Base-by-base conservation (phyloP, 1,140 invertebrate species). In the Protaetia brevitarsis region DNA sequence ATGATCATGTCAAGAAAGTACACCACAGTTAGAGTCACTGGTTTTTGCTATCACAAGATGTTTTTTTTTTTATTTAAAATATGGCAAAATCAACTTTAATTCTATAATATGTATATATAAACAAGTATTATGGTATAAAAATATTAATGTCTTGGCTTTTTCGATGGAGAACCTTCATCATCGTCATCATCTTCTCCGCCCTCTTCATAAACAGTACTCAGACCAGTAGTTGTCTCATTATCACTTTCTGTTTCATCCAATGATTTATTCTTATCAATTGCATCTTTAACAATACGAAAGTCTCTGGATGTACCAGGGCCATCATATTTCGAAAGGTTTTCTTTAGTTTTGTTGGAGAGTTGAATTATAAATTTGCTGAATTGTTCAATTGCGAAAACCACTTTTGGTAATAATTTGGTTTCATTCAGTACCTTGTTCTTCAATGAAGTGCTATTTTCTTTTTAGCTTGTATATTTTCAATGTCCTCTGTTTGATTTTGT, bases 341-440 rank as follows among this genome's bases (percentile, higher is more conserved):
- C 78, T 64, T 79, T 78, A 2, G 82, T 82, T 71, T 85, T 87
- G 51, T 85, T 86, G 2, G 81, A 79, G 28, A 87, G 74, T 7
- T 82, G 64, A 23, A 85, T 81, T 30, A 87, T 74, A 62, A 80
- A 82, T 72, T 84, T 85, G 31, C 84, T 81, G 62, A 86, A 86
- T 67, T 82, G 82, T 76, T 87, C 85, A 10, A 86, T 83, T 67
- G 82, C 83, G 67, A 81, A 81, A 60, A 87, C 76, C 0, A 86
- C 79, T 65, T 82, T 82, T 2, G 86, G 85, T 69, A 87, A 85
- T 2, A 78, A 69, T 69, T 82, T 82, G 0, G 84, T 84, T 74
- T 87, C 83, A 36, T 80, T 80, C 5, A 87, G 73, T 36, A 87
- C 80, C 78, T 85, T 85, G n/a, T 79, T 83, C 13, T 82, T 81